A percentile compares a stretch with the other conserved stretches of the same genome.
Conservation (phyloP, 1,140 invertebrate genomes). For the Caenorhabditis latens region DNA sequence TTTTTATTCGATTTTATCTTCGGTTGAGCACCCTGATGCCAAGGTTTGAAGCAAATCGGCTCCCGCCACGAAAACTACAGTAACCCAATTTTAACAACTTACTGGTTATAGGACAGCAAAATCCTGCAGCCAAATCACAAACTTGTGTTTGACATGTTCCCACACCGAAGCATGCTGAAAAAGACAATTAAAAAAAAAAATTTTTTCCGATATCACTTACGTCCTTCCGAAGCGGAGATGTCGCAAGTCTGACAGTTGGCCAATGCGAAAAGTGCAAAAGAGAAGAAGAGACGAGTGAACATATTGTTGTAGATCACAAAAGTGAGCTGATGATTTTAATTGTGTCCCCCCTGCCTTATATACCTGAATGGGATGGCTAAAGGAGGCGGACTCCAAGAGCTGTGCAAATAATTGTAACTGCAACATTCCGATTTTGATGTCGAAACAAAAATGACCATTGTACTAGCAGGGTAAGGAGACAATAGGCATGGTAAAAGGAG, state of each 20-base stretch:
- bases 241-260: background rate
- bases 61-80: too few species aligned
- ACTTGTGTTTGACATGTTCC: background rate
- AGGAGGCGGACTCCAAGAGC: background rate
- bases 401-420: constrained; percentile 29
- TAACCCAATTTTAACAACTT: background rate
- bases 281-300: constrained; percentile 4
- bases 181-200: background rate
- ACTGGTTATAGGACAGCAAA: constrained; percentile 25
- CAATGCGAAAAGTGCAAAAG: background rate
- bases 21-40: too few species aligned
- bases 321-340: background rate
- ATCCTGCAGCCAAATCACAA: background rate
- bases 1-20: too few species aligned
- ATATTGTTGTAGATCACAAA: background rate
- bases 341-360: background rate
- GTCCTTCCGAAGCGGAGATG: background rate
- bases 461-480: background rate
- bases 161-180: background rate
- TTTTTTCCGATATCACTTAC: background rate
- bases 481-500: background rate
- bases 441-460: background rate
- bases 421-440: background rate
- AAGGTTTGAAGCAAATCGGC: too few species aligned
- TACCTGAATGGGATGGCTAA: background rate